Evolutionary conservation across 2,113 vertebrate genomes (phyloP), one percentile per base, ranked within the genome.

Genomic region (Lucifuga dentata): DNA sequence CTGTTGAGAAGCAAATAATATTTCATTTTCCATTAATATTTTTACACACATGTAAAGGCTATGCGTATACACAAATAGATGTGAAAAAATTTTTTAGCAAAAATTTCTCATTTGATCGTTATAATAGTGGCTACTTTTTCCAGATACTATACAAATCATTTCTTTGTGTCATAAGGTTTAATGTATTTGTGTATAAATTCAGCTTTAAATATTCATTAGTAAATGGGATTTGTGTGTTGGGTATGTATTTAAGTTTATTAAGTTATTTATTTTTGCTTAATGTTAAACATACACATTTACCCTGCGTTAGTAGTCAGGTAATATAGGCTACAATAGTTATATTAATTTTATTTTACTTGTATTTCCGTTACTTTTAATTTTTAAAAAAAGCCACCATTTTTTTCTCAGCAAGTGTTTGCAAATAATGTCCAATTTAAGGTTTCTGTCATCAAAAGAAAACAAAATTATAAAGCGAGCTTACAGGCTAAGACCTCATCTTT

Each of bases 401-500:
- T 57, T 2, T 48, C 16, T 5, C 32, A 48, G 55, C 39, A 58
- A 15, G 15, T 35, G 32, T 19, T 29, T 51, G 40, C 24, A 74
- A 77, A 49, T 68, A 45, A 52, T 56, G 33, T 70, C 26, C 32
- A 52, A 41, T 19, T 68, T 32, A 48, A 13, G 41, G 2, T 67
- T 43, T 39, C 3, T 49, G 53, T 58, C 43, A 80, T 56, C 55
- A 56, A 83, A 78, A 24, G 1, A 51, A 2, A 61, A n/a, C n/a
- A n/a, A n/a, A n/a, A n/a, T 39, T 20, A 36, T 55, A 8, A 68
- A 67, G 73, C 85, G 68, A 81, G 66, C 65, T 59, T 58, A 85
- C 46, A 85, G 67, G 88, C 64, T 64, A n/a, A 11, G 41, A 75
- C 61, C 80, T 79, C 59, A 32, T 66, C 20, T 70, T 38, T 68